Evolutionary conservation across 2,113 vertebrate species (phyloP), one percentile per base, ranked within the genome.

Genomic region (Poeciliopsis prolifica): DNA sequence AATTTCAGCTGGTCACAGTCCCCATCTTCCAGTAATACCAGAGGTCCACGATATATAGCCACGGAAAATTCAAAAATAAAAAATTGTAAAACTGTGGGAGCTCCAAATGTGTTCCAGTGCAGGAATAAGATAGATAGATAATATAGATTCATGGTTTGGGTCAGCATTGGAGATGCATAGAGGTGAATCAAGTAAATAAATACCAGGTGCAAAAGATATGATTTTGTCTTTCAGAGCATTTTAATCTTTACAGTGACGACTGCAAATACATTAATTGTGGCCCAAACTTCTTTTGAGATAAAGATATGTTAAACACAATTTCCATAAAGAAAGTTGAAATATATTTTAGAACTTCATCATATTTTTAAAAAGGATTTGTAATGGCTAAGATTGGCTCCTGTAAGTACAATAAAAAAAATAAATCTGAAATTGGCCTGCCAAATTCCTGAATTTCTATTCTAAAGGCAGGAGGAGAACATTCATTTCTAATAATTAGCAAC

Each of bases 21-120:
- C 40, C 40, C 14, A 42, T 42, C 4, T 3, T 14, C 40, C 40
- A 14, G 11, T 12, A 42, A 42, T 42, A 42, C 3, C 13, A 37
- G 13, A 14, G 40, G 40, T 15, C 3, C 40, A 42, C 4, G 0
- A 14, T 80, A 83, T 61, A 83, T 63, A 79, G 74, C 65, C 76
- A 28, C 70, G 65, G 67, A 60, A 64, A 87, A 79, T 86, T 62
- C 67, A 68, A 78, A 72, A 73, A 67, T 17, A 75, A 61, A 71
- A 28, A 61, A 5, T 70, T 77, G 61, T 85, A 81, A 84, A 54
- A 37, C 62, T 63, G 0, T 66, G 58, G 70, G 24, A 26, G 3
- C 37, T 48, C 40, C 26, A 72, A 29, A 1, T 12, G 19, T 65
- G 48, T 72, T 64, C 31, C 63, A 14, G 33, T 40, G 15, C 58